Percentiles rank a stretch among this genome's conserved stretches.
Conservation (phyloP, 2,113 vertebrate species). For the Collichthys lucidus region DNA sequence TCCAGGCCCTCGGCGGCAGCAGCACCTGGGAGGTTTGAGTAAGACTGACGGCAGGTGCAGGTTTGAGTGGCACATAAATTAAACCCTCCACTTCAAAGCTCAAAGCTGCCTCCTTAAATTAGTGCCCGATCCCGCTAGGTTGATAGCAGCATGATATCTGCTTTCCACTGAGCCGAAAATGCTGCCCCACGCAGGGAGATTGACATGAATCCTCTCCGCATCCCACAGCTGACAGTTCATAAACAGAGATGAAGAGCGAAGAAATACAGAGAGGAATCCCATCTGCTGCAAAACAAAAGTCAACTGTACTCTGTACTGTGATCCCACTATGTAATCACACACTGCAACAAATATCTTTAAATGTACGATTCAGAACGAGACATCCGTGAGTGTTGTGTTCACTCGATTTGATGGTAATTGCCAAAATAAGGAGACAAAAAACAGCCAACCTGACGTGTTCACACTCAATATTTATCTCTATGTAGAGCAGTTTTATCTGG, state of each 20-base stretch:
- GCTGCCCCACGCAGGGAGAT: background rate
- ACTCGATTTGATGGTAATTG: no score
- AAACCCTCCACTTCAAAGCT: background rate
- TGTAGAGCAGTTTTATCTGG: no score
- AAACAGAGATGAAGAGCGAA: background rate
- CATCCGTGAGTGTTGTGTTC: no score
- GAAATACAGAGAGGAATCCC: rapidly evolving
- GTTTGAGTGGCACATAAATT: slow-evolving; percentile 15
- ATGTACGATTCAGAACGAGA: no score
- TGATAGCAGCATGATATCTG: rapidly evolving
- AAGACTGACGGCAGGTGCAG: background rate
- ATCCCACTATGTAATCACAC: no score
- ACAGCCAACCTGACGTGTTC: no score
- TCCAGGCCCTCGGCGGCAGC: background rate
- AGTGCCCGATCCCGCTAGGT: background rate
- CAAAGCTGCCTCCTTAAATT: background rate
- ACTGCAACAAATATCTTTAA: no score
- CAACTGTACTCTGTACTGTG: no score
- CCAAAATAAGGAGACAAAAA: no score
- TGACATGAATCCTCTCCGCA: background rate
- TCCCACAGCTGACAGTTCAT: background rate
- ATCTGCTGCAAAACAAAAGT: slow-evolving; percentile 1
- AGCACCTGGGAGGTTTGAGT: background rate
- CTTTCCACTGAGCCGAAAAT: slow-evolving; percentile 16
- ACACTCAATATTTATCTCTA: no score